A percentile compares a stretch with the other conserved stretches of the same genome.
phyloP scores from a whole-genome alignment of 1,140 invertebrate genomes.

The Camponotus floridanus region DNA sequence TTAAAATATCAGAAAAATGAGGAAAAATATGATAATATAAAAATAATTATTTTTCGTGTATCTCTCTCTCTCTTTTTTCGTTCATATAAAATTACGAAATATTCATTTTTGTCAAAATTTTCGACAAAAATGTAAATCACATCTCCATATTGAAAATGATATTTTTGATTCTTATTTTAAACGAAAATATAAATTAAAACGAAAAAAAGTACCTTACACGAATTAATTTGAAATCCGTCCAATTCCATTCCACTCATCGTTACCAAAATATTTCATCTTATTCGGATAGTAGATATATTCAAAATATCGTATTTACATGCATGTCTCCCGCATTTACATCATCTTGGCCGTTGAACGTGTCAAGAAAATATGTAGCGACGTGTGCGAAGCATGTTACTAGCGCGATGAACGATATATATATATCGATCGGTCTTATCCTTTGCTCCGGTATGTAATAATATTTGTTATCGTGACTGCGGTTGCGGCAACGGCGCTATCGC shows the following conservation, averaged over 20 bases:
- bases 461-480: constrained; percentile 44
- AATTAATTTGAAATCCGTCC: constrained; percentile 6
- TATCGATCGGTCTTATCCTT: constrained; percentile 55
- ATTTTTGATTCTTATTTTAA: not conserved
- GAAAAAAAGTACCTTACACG: not conserved
- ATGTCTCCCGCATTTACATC: constrained; percentile 18
- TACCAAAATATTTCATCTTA: constrained; percentile 6
- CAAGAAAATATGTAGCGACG: constrained; percentile 29
- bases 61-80: too few relatives aligned
- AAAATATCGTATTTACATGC: constrained; percentile 58
- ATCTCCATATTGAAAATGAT: not conserved
- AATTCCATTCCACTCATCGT: not conserved
- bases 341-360: constrained; percentile 23
- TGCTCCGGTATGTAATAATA: constrained; percentile 30
- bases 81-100: not conserved
- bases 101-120: not conserved
- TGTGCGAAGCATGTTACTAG: not conserved
- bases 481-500: constrained; percentile 27
- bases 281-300: constrained; percentile 41
- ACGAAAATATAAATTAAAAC: not conserved
- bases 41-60: too few relatives aligned
- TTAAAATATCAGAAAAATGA: not conserved
- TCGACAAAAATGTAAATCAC: not conserved
- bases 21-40: too few relatives aligned
- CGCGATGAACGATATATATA: constrained; percentile 4